Evolutionary conservation across 2,113 vertebrate species (phyloP).

Genomic region (Isurus oxyrinchus): DNA sequence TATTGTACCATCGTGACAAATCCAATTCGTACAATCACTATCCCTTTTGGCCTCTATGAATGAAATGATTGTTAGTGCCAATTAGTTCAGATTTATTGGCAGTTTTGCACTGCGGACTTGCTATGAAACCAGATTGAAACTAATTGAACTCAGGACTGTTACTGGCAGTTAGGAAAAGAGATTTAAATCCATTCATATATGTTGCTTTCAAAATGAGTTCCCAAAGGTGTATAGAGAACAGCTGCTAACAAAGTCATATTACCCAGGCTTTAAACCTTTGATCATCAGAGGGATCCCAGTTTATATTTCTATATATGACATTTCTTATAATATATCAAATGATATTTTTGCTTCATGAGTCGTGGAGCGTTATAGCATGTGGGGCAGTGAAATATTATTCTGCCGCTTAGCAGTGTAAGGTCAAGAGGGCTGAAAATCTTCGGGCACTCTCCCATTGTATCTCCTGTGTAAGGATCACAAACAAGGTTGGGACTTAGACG

Average conservation of each 20-base stretch:
- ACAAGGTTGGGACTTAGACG: background rate
- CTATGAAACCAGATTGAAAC: background rate
- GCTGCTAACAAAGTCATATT: background rate
- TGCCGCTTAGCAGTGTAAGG: background rate
- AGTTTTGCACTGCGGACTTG: background rate
- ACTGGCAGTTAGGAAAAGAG: background rate
- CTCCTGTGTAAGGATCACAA: background rate
- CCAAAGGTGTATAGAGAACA: background rate
- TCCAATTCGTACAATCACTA: background rate
- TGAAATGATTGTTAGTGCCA: background rate
- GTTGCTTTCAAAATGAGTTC: background rate
- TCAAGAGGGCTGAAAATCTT: background rate
- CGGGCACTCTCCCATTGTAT: background rate
- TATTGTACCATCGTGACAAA: background rate
- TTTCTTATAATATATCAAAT: background rate
- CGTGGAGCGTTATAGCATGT: background rate
- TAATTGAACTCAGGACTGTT: background rate
- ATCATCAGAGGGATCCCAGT: background rate
- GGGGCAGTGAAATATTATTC: background rate
- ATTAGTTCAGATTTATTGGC: background rate
- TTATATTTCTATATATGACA: background rate
- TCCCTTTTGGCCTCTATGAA: background rate
- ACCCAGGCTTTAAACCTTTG: background rate
- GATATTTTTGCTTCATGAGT: background rate
- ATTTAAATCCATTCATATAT: background rate